Conservation (phyloP, 1,140 invertebrate species). For the Drosophila kohkoa region DNA sequence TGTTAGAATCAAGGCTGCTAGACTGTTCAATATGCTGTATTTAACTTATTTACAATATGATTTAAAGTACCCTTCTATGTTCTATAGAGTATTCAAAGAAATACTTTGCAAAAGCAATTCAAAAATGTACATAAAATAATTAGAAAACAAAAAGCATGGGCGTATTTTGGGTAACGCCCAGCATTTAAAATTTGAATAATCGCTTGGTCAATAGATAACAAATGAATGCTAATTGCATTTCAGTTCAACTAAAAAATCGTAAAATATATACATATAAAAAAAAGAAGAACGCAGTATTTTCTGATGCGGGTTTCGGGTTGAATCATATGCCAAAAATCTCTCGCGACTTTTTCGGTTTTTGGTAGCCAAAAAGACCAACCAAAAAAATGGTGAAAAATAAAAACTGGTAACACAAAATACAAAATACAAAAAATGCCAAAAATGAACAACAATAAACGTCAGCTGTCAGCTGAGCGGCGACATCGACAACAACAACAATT, state of each 20-base stretch:
- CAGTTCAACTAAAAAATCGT: constrained; percentile 27
- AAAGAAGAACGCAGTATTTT: constrained; percentile 20
- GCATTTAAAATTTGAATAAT: constrained; percentile 41
- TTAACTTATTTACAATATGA: no score
- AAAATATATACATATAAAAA: constrained; percentile 28
- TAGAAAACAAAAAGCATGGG: constrained; percentile 24
- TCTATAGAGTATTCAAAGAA: constrained; percentile 2
- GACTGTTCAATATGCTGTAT: background rate
- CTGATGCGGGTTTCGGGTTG: constrained; percentile 13
- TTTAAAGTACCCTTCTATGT: background rate
- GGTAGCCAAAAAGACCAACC: constrained; percentile 2
- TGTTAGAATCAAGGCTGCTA: background rate
- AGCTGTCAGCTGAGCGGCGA: constrained; percentile 63
- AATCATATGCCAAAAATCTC: constrained; percentile 40
- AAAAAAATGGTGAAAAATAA: constrained; percentile 20
- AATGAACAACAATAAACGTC: constrained; percentile 32
- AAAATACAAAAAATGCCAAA: constrained; percentile 17
- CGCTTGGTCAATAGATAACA: constrained; percentile 53
- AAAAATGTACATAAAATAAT: constrained; percentile 27
- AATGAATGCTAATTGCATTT: constrained; percentile 73
- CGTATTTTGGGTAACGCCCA: constrained; percentile 23
- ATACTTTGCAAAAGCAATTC: constrained; percentile 23
- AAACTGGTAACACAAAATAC: constrained; percentile 51
- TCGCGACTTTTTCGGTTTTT: constrained; percentile 26
- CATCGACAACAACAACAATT: constrained; percentile 6